A percentile compares a stretch with the other conserved stretches of the same genome.
These are phyloP conservation scores for Platycercus adscitus DNA, from an alignment of 2,113 vertebrate genomes.

Conservation along the genomic window DNA sequence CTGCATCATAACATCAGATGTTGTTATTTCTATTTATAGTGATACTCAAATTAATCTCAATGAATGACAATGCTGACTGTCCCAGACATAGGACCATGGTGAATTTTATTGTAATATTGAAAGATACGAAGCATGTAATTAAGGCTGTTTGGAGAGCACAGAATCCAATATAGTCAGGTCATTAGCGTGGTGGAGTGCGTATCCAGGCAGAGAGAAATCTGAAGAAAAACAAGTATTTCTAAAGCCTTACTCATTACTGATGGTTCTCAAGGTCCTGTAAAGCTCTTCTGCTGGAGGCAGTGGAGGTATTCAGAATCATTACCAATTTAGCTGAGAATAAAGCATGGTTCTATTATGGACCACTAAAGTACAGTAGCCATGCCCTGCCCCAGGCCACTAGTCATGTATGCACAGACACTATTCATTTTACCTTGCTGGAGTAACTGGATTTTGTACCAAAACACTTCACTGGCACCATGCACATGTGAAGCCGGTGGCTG, in stretches of 20 bases:
- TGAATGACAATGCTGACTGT: conserved; percentile 31
- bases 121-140: conserved; percentile 55
- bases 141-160: conserved; percentile 42
- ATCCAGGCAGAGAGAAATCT: not conserved
- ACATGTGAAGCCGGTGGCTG: accelerated
- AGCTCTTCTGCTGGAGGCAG: not conserved
- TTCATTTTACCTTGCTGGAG: accelerated
- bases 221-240: not conserved
- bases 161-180: conserved; percentile 23
- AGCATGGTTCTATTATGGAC: accelerated
- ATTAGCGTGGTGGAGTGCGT: not conserved
- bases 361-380: accelerated
- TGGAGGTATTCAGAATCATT: not conserved
- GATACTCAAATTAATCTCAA: conserved; percentile 34
- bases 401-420: accelerated
- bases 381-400: not conserved
- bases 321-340: accelerated
- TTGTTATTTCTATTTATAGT: conserved; percentile 58
- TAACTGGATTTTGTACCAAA: not conserved
- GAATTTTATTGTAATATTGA: conserved; percentile 41
- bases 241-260: not conserved
- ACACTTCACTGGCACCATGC: accelerated
- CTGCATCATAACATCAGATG: conserved; percentile 6
- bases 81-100: not conserved
- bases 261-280: not conserved